A percentile compares a stretch with the other conserved stretches of the same genome.
Conservation (phyloP, 1,140 invertebrate genomes). For the Musca vetustissima region DNA sequence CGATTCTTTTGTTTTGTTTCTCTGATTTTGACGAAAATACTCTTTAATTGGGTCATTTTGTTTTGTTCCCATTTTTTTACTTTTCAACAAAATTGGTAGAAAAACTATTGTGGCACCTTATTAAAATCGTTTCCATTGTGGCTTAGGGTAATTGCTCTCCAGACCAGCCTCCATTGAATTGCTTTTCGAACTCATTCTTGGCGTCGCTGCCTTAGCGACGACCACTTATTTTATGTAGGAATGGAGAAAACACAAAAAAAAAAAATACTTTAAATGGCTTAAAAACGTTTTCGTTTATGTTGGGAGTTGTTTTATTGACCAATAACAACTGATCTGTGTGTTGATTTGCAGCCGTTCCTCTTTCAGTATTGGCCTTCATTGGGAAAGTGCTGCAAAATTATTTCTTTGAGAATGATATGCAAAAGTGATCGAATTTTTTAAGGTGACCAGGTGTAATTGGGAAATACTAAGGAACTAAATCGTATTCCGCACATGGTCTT, state of each 20-base stretch:
- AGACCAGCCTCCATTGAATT: not conserved
- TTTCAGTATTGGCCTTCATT: too few species aligned
- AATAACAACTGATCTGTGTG: not conserved
- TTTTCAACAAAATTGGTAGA: too few species aligned
- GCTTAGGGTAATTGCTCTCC: not conserved
- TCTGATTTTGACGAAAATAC: not conserved
- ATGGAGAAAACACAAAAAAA: not conserved
- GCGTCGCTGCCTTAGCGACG: too few species aligned
- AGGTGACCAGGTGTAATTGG: not conserved
- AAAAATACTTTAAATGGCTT: slow-evolving; percentile 15
- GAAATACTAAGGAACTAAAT: too few species aligned
- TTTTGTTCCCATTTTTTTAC: not conserved
- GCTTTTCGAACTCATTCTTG: not conserved
- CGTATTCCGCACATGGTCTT: too few species aligned
- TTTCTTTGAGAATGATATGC: not conserved
- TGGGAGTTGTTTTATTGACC: slow-evolving; percentile 16
- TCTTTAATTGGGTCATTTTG: slow-evolving; percentile 13
- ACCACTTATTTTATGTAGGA: too few species aligned
- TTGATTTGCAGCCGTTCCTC: not conserved
- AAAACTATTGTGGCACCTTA: slow-evolving; percentile 5
- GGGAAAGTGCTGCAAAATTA: too few species aligned
- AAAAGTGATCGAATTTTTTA: not conserved
- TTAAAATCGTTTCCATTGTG: slow-evolving; percentile 11
- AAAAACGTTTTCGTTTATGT: slow-evolving; percentile 22
- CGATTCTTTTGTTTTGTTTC: not conserved